Base-by-base conservation (phyloP, 2,888 invertebrate genomes). In the Stenodema calcarata region DNA sequence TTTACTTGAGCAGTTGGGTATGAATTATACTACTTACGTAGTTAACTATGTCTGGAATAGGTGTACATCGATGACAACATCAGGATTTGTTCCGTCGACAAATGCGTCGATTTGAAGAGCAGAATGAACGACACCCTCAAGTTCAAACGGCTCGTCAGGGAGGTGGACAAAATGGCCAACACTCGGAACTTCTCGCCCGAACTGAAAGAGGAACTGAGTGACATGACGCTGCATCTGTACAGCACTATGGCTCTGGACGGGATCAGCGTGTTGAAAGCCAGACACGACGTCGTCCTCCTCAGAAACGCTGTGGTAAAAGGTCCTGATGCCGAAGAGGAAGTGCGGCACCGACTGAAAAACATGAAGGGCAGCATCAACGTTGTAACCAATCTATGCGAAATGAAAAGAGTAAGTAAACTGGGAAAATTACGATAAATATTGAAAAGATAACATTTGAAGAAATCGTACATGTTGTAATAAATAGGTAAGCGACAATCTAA, bases 11-110 rank as follows among this genome's bases (percentile, higher is more conserved):
- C n/a, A n/a, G n/a, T n/a, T n/a, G n/a, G n/a, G n/a, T n/a, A n/a
- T n/a, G n/a, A n/a, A n/a, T n/a, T n/a, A n/a, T n/a, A n/a, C n/a
- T n/a, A n/a, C n/a, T n/a, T n/a, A n/a, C n/a, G n/a, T n/a, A n/a
- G n/a, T n/a, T n/a, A n/a, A n/a, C 35, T 7, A 35, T 35, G 35
- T 35, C 35, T 7, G 35, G 35, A n/a, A n/a, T 35, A 82, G 82
- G 82, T 82, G 18, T 47, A 30, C 42, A 80, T 86, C 28, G 86
- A 86, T 0, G 86, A 86, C 23, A 73, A 81, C 73, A 82, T 86
- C 35, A 69, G 86, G 47, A 86, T 86, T n/a, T 50, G 44, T 27
- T 28, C 54, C 12, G 44, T 47, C n/a, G 86, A 81, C 16, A 44
- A 69, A 28, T 14, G 41, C 30, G 69, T 82, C 0, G 81, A 86